phyloP scores from a whole-genome alignment of 2,113 vertebrate species.

The Podarcis muralis region DNA sequence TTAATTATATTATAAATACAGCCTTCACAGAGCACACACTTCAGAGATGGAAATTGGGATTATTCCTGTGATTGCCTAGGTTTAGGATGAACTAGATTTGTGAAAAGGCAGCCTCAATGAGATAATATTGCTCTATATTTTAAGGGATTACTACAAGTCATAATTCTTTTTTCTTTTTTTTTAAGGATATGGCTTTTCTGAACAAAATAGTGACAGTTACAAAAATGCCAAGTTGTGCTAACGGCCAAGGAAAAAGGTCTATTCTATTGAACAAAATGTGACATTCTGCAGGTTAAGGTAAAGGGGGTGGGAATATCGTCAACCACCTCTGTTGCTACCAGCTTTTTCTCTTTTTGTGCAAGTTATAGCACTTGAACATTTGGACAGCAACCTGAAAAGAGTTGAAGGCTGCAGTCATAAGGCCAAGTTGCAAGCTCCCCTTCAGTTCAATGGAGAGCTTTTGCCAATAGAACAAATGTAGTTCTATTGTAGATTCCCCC shows the following conservation, averaged over 20 bases:
- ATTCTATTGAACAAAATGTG: too few relatives aligned
- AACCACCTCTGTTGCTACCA: slow-evolving; percentile 19
- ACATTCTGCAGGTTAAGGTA: background rate
- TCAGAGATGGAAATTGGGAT: slow-evolving; percentile 4
- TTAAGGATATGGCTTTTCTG: slow-evolving; percentile 29
- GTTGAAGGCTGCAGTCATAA: too few relatives aligned
- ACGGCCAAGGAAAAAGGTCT: background rate
- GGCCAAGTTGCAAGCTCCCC: background rate
- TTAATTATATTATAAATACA: slow-evolving; percentile 37
- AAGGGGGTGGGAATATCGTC: slow-evolving; percentile 9
- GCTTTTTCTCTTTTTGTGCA: background rate
- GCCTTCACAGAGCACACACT: slow-evolving; percentile 35
- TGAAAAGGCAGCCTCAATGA: slow-evolving; percentile 48
- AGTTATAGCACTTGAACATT: background rate
- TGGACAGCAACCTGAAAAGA: background rate
- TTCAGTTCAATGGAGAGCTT: background rate
- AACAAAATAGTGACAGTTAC: slow-evolving; percentile 60
- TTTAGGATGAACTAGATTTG: slow-evolving; percentile 39
- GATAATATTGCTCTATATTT: slow-evolving; percentile 49
- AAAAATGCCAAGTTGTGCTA: slow-evolving; percentile 55
- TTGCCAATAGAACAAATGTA: background rate
- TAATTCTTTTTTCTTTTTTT: slow-evolving; percentile 47
- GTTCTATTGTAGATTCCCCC: too few relatives aligned
- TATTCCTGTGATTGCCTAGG: slow-evolving; percentile 28
- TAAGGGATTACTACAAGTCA: slow-evolving; percentile 21